These are phyloP conservation scores for Pediacus dermestoides DNA, from an alignment of 2,888 invertebrate genomes.

Conservation along the genomic window DNA sequence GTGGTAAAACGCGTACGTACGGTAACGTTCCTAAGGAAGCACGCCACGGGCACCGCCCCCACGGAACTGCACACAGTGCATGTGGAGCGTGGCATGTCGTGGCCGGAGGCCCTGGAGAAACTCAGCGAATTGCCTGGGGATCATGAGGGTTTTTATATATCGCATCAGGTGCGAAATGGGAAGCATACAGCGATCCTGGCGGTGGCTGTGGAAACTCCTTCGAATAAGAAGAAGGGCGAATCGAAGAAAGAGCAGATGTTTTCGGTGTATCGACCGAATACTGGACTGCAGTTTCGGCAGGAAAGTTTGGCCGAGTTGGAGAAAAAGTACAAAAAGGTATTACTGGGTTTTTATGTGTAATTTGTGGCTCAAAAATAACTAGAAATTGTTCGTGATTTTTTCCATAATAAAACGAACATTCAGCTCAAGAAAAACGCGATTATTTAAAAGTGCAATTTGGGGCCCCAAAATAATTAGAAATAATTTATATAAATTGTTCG, in stretches of 20 bases:
- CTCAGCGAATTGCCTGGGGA: constrained; percentile 68
- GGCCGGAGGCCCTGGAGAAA: constrained; percentile 84
- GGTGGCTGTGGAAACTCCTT: constrained; percentile 59
- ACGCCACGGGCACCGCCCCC: constrained; percentile 88
- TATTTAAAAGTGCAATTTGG: no score
- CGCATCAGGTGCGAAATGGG: constrained; percentile 75
- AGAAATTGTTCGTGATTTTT: no score
- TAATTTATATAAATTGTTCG: no score
- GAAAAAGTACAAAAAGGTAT: constrained; percentile 85
- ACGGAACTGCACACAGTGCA: constrained; percentile 91
- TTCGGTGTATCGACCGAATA: constrained; percentile 85
- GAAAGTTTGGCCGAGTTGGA: constrained; percentile 86
- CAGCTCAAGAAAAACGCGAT: no score
- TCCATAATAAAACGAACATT: no score
- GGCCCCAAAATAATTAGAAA: no score
- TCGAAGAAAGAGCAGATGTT: constrained; percentile 70
- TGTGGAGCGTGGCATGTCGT: constrained; percentile 88
- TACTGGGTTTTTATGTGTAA: no score
- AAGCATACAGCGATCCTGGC: constrained; percentile 87
- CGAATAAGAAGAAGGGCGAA: constrained; percentile 64
- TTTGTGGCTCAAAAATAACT: no score
- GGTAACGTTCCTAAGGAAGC: constrained; percentile 79
- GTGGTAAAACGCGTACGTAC: constrained; percentile 84
- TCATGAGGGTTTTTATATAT: constrained; percentile 90
- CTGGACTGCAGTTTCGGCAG: constrained; percentile 79